Conservation (phyloP, 2,888 invertebrate genomes). For the Heliconius aoede region DNA sequence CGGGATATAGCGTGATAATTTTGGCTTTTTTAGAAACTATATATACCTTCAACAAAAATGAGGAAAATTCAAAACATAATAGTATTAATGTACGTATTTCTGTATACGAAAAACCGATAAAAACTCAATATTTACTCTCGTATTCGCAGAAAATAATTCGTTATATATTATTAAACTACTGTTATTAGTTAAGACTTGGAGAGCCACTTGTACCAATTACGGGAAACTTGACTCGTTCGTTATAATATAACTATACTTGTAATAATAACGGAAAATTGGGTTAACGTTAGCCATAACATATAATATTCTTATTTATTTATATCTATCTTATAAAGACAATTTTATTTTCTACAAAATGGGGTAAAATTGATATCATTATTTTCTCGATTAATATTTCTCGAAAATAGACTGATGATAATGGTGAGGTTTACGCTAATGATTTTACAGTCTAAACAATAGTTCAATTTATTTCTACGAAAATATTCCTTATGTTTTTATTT, state of each 20-base stretch:
- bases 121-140: background rate
- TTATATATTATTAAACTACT: constrained; percentile 23
- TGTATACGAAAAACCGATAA: constrained; percentile 5
- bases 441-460: no score
- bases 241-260: constrained; percentile 33
- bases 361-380: no score
- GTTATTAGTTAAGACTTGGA: constrained; percentile 35
- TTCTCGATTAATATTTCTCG: no score
- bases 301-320: constrained; percentile 8
- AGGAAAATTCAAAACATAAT: background rate
- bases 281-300: constrained; percentile 3
- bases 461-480: no score
- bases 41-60: no score
- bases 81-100: background rate
- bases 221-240: constrained; percentile 36
- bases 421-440: no score
- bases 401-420: no score
- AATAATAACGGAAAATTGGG: constrained; percentile 8
- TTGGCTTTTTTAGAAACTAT: no score
- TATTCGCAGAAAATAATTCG: constrained; percentile 10
- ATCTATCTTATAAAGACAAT: background rate
- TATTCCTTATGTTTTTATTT: no score
- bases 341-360: background rate
- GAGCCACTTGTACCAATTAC: constrained; percentile 39
- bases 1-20: no score